phyloP scores from a whole-genome alignment of 2,113 vertebrate genomes.

The Desmodus rotundus region DNA sequence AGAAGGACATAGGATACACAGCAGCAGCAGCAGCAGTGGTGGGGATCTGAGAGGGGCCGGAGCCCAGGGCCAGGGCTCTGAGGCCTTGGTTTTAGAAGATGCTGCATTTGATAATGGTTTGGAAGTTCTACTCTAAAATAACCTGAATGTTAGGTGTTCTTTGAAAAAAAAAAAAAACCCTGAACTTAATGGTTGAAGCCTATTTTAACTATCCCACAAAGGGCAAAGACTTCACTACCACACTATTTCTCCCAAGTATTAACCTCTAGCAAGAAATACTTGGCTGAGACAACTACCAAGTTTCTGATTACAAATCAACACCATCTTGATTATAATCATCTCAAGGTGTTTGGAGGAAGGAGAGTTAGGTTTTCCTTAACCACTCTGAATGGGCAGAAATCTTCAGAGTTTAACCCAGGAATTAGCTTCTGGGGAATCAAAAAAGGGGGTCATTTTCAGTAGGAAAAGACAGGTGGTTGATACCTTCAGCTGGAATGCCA shows the following conservation, averaged over 20 bases:
- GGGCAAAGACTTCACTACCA: background rate
- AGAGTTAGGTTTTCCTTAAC: slow-evolving; percentile 27
- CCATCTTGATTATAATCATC: slow-evolving; percentile 24
- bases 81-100: background rate
- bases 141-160: background rate
- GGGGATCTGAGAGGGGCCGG: background rate
- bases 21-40: too few species aligned
- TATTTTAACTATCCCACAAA: slow-evolving; percentile 7
- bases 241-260: background rate
- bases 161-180: background rate
- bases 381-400: slow-evolving; percentile 7
- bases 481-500: background rate
- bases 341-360: slow-evolving; percentile 27
- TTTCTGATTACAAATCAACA: slow-evolving; percentile 46
- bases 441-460: background rate
- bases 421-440: slow-evolving; percentile 26
- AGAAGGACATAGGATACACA: background rate
- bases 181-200: background rate
- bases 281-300: background rate
- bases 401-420: background rate
- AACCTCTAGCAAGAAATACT: background rate
- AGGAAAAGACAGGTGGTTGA: slow-evolving; percentile 1
- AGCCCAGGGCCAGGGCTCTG: background rate
- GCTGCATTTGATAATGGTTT: background rate
- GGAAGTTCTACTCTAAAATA: background rate